phyloP scores from a whole-genome alignment of 2,888 invertebrate species.

The Dinocampus coccinellae region DNA sequence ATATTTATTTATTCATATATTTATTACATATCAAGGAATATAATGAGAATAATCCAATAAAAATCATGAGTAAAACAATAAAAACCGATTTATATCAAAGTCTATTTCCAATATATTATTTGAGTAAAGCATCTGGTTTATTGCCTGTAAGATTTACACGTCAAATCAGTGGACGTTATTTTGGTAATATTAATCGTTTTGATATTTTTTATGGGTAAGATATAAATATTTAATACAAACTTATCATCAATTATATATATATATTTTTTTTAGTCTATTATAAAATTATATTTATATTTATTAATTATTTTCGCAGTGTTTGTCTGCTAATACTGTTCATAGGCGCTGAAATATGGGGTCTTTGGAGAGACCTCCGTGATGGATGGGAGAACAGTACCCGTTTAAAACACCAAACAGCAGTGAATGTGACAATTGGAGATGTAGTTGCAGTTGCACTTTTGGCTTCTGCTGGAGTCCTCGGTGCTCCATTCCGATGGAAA shows the following conservation, averaged over 20 bases:
- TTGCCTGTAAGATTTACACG: constrained; percentile 58
- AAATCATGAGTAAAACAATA: constrained; percentile 39
- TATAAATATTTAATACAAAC: not conserved
- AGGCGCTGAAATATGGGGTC: constrained; percentile 67
- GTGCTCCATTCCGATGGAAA: constrained; percentile 72
- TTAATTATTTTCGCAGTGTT: constrained; percentile 41
- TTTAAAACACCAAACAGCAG: constrained; percentile 72
- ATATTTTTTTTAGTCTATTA: not conserved
- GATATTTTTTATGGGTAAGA: constrained; percentile 59
- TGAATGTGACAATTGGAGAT: constrained; percentile 74
- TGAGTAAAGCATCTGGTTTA: constrained; percentile 60
- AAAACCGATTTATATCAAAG: constrained; percentile 59
- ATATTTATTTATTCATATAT: too few relatives aligned
- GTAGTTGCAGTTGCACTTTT: constrained; percentile 72
- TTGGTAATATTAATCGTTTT: constrained; percentile 46
- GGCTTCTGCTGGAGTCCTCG: constrained; percentile 72
- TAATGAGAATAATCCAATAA: not conserved
- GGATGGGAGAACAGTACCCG: constrained; percentile 72
- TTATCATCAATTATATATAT: constrained; percentile 7
- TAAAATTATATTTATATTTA: not conserved
- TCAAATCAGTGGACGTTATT: constrained; percentile 51
- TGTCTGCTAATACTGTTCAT: constrained; percentile 49
- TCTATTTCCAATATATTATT: constrained; percentile 60
- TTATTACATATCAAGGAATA: too few relatives aligned
- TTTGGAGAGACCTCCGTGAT: constrained; percentile 72